These are phyloP conservation scores for Tamandua tetradactyla DNA, from an alignment of 2,797 vertebrate species.

Conservation along the genomic window DNA sequence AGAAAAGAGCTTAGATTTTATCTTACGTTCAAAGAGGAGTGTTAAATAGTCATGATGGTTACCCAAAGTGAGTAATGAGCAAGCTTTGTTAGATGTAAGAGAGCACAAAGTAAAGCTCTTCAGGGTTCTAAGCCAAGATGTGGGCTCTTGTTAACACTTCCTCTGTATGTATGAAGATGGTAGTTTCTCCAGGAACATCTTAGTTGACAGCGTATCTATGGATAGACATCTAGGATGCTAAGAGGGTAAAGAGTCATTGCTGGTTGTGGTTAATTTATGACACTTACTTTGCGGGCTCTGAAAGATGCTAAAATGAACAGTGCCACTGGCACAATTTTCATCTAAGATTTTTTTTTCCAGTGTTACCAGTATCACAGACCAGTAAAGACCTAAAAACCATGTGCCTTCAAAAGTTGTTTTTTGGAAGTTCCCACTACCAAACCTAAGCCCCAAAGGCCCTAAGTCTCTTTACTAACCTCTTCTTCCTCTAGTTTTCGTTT, in stretches of 20 bases:
- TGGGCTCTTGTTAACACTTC: not conserved
- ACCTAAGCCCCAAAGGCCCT: slow-evolving; percentile 9
- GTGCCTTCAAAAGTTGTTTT: slow-evolving; percentile 34
- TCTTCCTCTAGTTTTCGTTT: slow-evolving; percentile 94
- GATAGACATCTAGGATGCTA: not conserved
- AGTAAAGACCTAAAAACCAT: slow-evolving; percentile 33
- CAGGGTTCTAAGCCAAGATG: slow-evolving; percentile 13
- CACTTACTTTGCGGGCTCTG: not conserved
- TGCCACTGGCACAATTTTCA: not conserved
- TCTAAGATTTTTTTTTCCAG: not conserved
- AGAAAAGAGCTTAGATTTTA: slow-evolving; percentile 3
- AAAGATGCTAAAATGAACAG: not conserved
- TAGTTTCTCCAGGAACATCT: slow-evolving; percentile 1
- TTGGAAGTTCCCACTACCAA: slow-evolving; percentile 21
- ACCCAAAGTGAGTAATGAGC: not conserved
- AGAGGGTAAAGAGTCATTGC: not conserved
- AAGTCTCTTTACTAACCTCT: slow-evolving; percentile 86
- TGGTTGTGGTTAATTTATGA: not conserved
- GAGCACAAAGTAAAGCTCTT: slow-evolving; percentile 8
- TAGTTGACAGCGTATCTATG: not conserved
- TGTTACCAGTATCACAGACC: not conserved
- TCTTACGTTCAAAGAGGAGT: not conserved
- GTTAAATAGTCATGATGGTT: not conserved
- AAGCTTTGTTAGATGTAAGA: not conserved
- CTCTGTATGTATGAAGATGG: not conserved